Percentiles rank a stretch among this genome's conserved stretches.
phyloP scores from a whole-genome alignment of 2,797 vertebrate species.

The Eospalax fontanierii region DNA sequence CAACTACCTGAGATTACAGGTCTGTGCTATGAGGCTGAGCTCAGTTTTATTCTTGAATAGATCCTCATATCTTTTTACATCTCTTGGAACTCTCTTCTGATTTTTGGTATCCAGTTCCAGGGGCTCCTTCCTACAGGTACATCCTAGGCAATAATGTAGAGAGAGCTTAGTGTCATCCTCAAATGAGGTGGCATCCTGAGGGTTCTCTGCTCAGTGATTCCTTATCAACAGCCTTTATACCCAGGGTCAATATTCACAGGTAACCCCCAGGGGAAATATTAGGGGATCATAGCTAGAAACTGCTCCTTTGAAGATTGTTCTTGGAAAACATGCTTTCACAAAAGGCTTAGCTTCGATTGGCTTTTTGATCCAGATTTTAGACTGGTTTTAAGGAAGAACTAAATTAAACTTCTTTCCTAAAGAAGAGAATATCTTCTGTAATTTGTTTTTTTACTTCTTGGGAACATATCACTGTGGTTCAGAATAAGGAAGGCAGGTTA shows the following conservation, averaged over 20 bases:
- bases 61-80: neutral
- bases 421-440: neutral
- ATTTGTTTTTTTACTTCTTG: constrained; percentile 32
- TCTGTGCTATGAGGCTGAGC: neutral
- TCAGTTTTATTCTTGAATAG: neutral
- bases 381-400: neutral
- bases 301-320: neutral
- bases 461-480: neutral
- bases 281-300: neutral
- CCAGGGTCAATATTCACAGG: no score
- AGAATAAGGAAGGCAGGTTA: neutral
- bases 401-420: neutral
- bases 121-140: neutral
- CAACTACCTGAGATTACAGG: neutral
- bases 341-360: neutral
- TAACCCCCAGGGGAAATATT: no score
- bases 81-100: neutral
- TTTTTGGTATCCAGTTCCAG: neutral
- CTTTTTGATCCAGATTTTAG: constrained; percentile 5
- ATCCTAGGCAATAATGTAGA: neutral
- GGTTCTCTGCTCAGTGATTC: no score
- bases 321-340: neutral
- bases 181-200: neutral
- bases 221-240: neutral
- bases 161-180: neutral